Base-by-base conservation (phyloP, 92 coral and sea anemone genomes). In the Parazoanthus atlanticus region DNA sequence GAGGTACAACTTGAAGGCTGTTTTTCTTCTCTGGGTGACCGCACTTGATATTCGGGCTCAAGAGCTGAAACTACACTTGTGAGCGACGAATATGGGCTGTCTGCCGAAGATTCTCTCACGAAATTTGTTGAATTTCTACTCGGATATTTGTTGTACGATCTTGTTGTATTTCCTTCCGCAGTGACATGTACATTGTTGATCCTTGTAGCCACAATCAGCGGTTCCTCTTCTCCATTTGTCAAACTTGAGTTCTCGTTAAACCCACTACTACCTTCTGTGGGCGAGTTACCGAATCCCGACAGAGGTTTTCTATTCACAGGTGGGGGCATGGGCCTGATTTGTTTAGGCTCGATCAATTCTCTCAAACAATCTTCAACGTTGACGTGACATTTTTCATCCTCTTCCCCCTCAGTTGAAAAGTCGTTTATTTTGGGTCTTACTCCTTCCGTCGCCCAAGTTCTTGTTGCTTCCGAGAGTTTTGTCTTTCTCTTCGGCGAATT, bases 71-170 rank as follows among this genome's bases (percentile, higher is more conserved):
- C 77, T 25, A 88, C 49, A 54, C 94, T 91, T 38, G 91, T 82
- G 30, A 91, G 80, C 29, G 94, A 91, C 23, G 94, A 91, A 86
- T 86, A 93, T 10, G 85, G 91, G 81, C 95, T 93, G 38, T 93
- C 95, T 33, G 82, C 61, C 7, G 66, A 76, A 43, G 78, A 84
- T 15, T 46, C 66, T 52, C 33, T 47, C 23, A 40, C 25, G 26
- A 2, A 28, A 19, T 34, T 11, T 67, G 10, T 29, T 36, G 47
- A 6, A 23, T 13, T 81, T 36, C 23, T 64, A 65, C 74, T 38
- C 17, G 64, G 86, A 70, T 26, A 70, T 13, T 40, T 64, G 36
- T 8, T 8, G 61, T 26, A 66, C 26, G 10, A 26, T 21, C 75
- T 29, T 15, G 78, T 3, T 67, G 64, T 0, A 16, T 25, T 49